Base-by-base conservation (phyloP, 1,140 invertebrate species). In the Pararge aegeria region DNA sequence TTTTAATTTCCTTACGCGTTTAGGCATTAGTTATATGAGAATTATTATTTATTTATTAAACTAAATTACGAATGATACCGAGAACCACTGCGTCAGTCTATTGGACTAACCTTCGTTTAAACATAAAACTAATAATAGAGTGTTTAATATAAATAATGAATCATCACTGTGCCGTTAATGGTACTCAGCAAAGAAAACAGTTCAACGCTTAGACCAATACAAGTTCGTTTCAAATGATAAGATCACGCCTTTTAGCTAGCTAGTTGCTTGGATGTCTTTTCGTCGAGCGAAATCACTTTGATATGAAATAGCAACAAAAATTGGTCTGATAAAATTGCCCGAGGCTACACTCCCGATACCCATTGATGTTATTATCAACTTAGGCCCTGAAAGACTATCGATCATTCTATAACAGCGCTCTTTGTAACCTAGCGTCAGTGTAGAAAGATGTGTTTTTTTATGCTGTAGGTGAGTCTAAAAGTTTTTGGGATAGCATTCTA, bases 291-390 rank as follows among this genome's bases (percentile, higher is more conserved):
- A 75, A 73, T 76, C 72, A 73, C 61, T 80, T 68, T 64, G 49
- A 70, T 67, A 68, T 70, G 54, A 73, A 78, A 73, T 73, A 64
- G 68, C 61, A 68, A 73, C 71, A 75, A 73, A 76, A 81, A 73
- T 76, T 73, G 72, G 60, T 55, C 40, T 15, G 34, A 49, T 53
- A 27, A 72, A 80, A 78, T 78, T 69, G 74, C 64, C 59, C 48
- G 48, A 63, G 60, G 60, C 66, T 44, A 57, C 72, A 56, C 48
- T 60, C 29, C 30, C 61, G 42, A 66, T 69, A 59, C 61, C 68
- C 53, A 62, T 61, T 68, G 61, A 52, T 66, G 59, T 55, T 58
- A 61, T 75, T 65, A 59, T 61, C 34, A 52, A 64, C 54, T 49
- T 49, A 27, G 53, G 9, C 46, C 34, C 38, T 38, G 6, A 16